Base-by-base conservation (phyloP, 2,797 vertebrate species). In the Halcyon smyrnensis region DNA sequence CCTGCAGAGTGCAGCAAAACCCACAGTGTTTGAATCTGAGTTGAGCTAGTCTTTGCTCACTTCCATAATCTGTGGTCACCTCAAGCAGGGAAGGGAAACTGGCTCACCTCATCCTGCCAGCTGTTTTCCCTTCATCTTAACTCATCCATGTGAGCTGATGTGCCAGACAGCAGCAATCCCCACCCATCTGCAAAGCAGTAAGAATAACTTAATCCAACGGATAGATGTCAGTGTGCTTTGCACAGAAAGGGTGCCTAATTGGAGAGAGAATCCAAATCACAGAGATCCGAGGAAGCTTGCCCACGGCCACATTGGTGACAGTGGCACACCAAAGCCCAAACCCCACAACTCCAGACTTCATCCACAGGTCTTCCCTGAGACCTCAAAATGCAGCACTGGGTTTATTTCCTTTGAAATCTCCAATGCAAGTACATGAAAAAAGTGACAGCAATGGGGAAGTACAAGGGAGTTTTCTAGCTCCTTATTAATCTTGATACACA, bases 1-100 rank as follows among this genome's bases (percentile, higher is more conserved):
- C 93, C 94, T 94, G 84, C 76, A 95, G 94, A 95, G 93, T 59
- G 83, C 93, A 95, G 92, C 93, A 96, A 93, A 96, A 84, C 0
- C 77, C 91, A 89, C 28, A 30, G 71, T 87, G 77, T 89, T 85
- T 84, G 84, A 74, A 60, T 77, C 20, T 0, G 11, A 65, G 34
- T 39, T 82, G 81, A 68, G 56, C 34, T 89, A 27, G 21, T 71
- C 60, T 50, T 84, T 80, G 68, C 67, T 96, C 56, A 5, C 68
- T 73, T 74, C 53, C 43, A 41, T 43, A 62, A 53, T 37, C 75
- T n/a, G n/a, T 59, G 71, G 78, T 90, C 68, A 90, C 15, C 71
- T 80, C 48, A 73, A 64, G 43, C 4, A 3, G 51, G 37, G 88
- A 87, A 79, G 36, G 28, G 20, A 89, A 89, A 67, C 12, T 9